phyloP scores from a whole-genome alignment of 2,797 vertebrate species.

The Syngnathus acus region DNA sequence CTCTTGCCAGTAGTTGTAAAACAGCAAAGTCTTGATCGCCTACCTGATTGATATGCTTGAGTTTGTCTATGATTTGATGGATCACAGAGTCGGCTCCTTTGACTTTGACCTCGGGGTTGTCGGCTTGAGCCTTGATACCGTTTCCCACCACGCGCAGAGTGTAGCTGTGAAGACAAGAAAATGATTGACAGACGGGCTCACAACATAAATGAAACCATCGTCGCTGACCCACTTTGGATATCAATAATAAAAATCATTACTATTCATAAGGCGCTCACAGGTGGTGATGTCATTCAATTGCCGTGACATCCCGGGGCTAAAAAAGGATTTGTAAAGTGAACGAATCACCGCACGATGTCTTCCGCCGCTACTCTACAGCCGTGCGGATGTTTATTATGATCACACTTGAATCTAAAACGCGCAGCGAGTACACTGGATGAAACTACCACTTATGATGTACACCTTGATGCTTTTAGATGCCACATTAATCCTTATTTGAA shows the following conservation, averaged over 20 bases:
- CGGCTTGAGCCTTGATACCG: conserved; percentile 79
- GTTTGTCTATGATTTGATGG: conserved; percentile 86
- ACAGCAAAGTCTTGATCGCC: conserved; percentile 21
- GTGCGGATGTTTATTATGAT: not conserved
- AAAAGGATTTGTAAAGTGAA: conserved; percentile 19
- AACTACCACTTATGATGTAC: conserved; percentile 15
- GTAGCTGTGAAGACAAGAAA: conserved; percentile 63
- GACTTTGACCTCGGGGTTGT: conserved; percentile 85
- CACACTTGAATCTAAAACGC: conserved; percentile 18
- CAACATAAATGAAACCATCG: not conserved
- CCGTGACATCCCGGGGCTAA: conserved; percentile 15
- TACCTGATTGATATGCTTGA: conserved; percentile 88
- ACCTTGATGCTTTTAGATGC: conserved; percentile 13
- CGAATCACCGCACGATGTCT: conserved; percentile 7
- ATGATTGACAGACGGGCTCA: not conserved
- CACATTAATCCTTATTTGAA: conserved; percentile 28
- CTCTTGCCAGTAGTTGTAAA: too few relatives aligned
- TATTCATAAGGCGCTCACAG: conserved; percentile 26
- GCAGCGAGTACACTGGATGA: not conserved
- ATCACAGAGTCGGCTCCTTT: conserved; percentile 79
- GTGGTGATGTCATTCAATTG: conserved; percentile 27
- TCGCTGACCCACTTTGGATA: not conserved
- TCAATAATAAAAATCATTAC: conserved; percentile 17
- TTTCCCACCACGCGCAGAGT: conserved; percentile 78
- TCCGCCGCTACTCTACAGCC: not conserved